A percentile compares a stretch with the other conserved stretches of the same genome.
These are phyloP conservation scores for Carassius auratus DNA, from an alignment of 2,113 vertebrate genomes.

Conservation along the genomic window DNA sequence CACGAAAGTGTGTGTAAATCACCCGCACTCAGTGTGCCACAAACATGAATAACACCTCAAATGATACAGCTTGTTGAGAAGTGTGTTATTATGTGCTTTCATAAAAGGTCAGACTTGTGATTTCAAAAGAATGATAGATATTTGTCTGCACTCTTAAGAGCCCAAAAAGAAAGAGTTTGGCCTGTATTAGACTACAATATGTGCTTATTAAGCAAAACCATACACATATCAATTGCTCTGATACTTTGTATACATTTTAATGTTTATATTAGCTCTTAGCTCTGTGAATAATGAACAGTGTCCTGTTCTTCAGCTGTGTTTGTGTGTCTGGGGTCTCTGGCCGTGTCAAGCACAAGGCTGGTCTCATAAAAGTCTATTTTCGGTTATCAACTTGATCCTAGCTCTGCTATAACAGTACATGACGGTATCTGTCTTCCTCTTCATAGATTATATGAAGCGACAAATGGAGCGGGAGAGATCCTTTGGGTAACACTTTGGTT, in stretches of 20 bases:
- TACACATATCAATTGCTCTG: neutral
- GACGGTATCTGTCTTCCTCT: neutral
- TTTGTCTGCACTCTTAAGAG: neutral
- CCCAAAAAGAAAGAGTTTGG: neutral
- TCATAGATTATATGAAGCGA: neutral
- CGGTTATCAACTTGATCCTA: conserved; percentile 1
- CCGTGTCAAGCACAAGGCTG: neutral
- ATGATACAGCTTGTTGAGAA: neutral
- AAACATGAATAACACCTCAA: neutral
- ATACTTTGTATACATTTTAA: neutral
- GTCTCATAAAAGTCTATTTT: conserved; percentile 1
- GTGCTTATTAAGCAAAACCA: neutral
- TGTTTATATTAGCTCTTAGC: neutral
- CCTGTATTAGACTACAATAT: neutral
- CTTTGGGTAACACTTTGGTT: neutral
- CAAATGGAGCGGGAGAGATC: neutral
- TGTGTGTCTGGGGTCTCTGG: conserved; percentile 10
- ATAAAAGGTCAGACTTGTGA: neutral
- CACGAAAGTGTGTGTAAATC: neutral
- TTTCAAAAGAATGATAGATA: neutral
- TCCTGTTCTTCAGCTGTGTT: neutral
- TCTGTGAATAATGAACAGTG: neutral
- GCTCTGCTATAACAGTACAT: neutral
- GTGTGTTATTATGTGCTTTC: neutral
- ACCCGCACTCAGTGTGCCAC: neutral